Evolutionary conservation across 2,888 invertebrate genomes (phyloP), one percentile per base, ranked within the genome.

Genomic region (Acronicta leporina): DNA sequence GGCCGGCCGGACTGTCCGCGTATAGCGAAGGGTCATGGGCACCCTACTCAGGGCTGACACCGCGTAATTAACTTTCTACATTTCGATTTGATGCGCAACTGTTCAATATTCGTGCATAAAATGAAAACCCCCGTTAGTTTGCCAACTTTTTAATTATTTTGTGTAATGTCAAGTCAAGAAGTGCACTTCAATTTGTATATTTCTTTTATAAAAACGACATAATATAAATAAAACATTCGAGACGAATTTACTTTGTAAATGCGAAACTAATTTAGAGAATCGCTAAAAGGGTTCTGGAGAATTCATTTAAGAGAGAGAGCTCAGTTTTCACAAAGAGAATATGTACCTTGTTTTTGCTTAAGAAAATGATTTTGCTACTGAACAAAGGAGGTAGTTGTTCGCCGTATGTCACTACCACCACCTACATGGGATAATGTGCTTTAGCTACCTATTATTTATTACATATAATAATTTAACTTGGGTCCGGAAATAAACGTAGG

Each of bases 51-150:
- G 81, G 80, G 79, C 79, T 84, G 87, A 86, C 87, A 81, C 81
- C 73, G 81, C 79, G 83, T 90, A 91, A 92, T 92, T 91, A 91
- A 88, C 89, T 90, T 85, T 82, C 82, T 81, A 86, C 87, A 87
- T 88, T 89, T 89, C 86, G 88, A 90, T 89, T 87, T 85, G 84
- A 78, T 60, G 80, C 83, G 83, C 87, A 85, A 87, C 87, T 85
- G 87, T 88, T 86, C 83, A 83, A 86, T 87, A 85, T 85, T 82
- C 81, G 72, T 80, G 82, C 79, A 80, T 74, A 72, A 75, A 80
- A 74, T 79, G n/a, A 82, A 84, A 35, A n/a, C 77, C 73, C 60
- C 52, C 49, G 60, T 55, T 60, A 66, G 63, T 58, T 73, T 73
- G 72, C 62, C 61, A 75, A 75, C 69, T 70, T 56, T 63, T 79